Conservation (phyloP, 2,888 invertebrate genomes). For the Idaea dimidiata region DNA sequence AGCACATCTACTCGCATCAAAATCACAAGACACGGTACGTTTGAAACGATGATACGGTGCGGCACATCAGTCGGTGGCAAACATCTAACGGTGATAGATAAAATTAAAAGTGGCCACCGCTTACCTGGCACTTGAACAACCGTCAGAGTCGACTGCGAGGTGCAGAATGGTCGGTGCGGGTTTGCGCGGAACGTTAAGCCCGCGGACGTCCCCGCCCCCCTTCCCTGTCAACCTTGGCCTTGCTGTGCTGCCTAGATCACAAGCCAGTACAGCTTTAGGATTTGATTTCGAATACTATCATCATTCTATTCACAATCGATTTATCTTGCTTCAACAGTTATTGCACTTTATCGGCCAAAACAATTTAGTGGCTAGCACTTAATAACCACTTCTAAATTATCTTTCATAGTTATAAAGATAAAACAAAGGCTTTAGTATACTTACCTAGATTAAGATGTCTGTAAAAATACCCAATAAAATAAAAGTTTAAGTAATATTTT, state of each 20-base stretch:
- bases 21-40: conserved; percentile 58
- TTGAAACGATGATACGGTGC: conserved; percentile 42
- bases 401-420: not conserved
- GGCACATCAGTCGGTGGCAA: conserved; percentile 37
- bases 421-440: not conserved
- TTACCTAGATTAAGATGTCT: not conserved
- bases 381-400: not conserved
- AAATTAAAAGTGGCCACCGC: conserved; percentile 63
- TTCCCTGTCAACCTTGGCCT: conserved; percentile 76
- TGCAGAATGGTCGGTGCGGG: conserved; percentile 77
- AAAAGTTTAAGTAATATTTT: not conserved
- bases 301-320: conserved; percentile 13
- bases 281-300: conserved; percentile 39
- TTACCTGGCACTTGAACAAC: conserved; percentile 80
- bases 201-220: conserved; percentile 71
- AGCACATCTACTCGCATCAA: conserved; percentile 56
- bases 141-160: conserved; percentile 80
- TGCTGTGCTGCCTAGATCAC: conserved; percentile 58
- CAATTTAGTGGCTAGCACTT: not conserved
- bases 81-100: conserved; percentile 46
- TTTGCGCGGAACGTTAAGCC: conserved; percentile 76
- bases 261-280: conserved; percentile 40
- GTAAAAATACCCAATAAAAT: too few relatives aligned
- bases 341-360: conserved; percentile 17
- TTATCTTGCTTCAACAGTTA: conserved; percentile 33